These are phyloP conservation scores for Acronicta aceris DNA, from an alignment of 2,888 invertebrate genomes.

Conservation along the genomic window DNA sequence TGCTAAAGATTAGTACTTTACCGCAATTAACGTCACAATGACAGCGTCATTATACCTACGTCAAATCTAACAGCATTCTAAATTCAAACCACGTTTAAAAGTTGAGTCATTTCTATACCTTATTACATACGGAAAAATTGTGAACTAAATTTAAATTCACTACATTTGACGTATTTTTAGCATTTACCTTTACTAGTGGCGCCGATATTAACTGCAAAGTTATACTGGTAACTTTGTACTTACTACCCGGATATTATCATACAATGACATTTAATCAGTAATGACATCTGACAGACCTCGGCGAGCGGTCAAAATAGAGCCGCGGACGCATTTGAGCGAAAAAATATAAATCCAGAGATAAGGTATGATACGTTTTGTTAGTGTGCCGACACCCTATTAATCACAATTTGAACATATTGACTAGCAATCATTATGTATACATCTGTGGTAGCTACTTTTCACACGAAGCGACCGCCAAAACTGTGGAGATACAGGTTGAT, in stretches of 20 bases:
- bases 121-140: neutral
- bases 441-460: constrained; percentile 76
- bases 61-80: neutral
- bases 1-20: neutral
- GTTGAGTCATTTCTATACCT: constrained; percentile 24
- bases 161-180: neutral
- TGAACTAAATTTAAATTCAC: neutral
- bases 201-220: neutral
- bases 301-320: constrained; percentile 62
- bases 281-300: constrained; percentile 47
- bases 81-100: constrained; percentile 19
- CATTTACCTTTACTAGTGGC: neutral
- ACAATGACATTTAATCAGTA: constrained; percentile 61
- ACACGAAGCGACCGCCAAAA: constrained; percentile 72
- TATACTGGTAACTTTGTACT: neutral
- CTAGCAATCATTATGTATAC: constrained; percentile 75
- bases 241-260: constrained; percentile 31
- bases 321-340: constrained; percentile 62
- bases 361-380: constrained; percentile 51
- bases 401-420: constrained; percentile 87
- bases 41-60: neutral
- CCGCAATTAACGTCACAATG: constrained; percentile 17
- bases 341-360: constrained; percentile 59
- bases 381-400: constrained; percentile 75
- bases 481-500: constrained; percentile 63